Base-by-base conservation (phyloP, 2,797 vertebrate genomes). In the Naso thynnoides region DNA sequence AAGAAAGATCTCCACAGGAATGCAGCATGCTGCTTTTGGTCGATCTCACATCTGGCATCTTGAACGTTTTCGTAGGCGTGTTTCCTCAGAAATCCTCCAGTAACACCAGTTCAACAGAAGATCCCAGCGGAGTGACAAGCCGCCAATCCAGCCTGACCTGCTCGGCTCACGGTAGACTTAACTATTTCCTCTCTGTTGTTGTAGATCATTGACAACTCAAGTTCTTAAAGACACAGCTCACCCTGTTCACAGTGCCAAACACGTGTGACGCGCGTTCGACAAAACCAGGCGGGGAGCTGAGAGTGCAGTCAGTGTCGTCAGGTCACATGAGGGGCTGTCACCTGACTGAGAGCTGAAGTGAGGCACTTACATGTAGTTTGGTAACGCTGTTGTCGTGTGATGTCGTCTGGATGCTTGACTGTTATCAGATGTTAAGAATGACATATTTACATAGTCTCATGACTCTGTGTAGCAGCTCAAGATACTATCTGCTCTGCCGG, bases 91-190 rank as follows among this genome's bases (percentile, higher is more conserved):
- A 54, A 42, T 23, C 27, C 23, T 65, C 39, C 57, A 14, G 58
- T 64, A 15, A 31, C 14, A 48, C 47, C 10, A 2, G 57, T 59
- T 64, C 14, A n/a, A 56, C 55, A 48, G 24, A n/a, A 19, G 15
- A 36, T 54, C 3, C 29, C 23, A 47, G 42, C n/a, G 47, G 52
- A 67, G 33, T 18, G 27, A 26, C 44, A 31, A 29, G 48, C 56
- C 36, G 65, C 50, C 31, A 5, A 52, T 23, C 70, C 65, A 38
- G 66, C 58, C 42, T 39, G 47, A 75, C 57, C 23, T 33, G 75
- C 42, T 82, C 53, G 67, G 39, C 24, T 14, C 19, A 26, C 24
- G 39, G 47, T 2, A 24, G 0, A 55, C n/a, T 52, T 47, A 63
- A 65, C 45, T 27, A 13, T 70, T 77, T 71, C 31, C 19, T 58